These are phyloP conservation scores for Danio tinwini DNA, from an alignment of 2,797 vertebrate species.

Conservation along the genomic window DNA sequence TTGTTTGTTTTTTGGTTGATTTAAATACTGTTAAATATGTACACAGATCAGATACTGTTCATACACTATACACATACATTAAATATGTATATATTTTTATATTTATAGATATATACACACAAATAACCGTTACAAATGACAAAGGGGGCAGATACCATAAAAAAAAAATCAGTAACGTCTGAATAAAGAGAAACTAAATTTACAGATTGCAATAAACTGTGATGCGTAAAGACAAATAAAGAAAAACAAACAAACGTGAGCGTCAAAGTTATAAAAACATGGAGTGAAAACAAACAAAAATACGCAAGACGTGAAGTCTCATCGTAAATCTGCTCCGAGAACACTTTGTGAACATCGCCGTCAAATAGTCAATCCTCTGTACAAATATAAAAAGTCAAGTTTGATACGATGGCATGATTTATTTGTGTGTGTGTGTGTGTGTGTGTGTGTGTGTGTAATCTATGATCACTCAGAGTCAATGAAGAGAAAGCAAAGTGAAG, in stretches of 20 bases:
- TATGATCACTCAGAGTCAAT: no score
- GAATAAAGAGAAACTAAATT: slow-evolving; percentile 61
- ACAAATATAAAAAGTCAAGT: slow-evolving; percentile 51
- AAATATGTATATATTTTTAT: slow-evolving; percentile 68
- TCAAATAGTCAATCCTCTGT: slow-evolving; percentile 41
- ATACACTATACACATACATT: slow-evolving; percentile 73
- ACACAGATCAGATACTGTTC: slow-evolving; percentile 69
- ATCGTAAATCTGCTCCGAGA: slow-evolving; percentile 19
- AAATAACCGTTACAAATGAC: slow-evolving; percentile 57
- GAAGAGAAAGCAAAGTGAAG: not conserved
- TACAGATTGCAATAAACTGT: slow-evolving; percentile 58
- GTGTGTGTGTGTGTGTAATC: no score
- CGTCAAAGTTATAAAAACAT: slow-evolving; percentile 57
- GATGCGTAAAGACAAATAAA: slow-evolving; percentile 27
- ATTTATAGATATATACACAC: slow-evolving; percentile 60
- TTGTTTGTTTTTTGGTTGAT: slow-evolving; percentile 69
- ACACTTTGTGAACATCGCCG: not conserved
- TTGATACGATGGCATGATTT: slow-evolving; percentile 27
- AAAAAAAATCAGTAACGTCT: slow-evolving; percentile 67
- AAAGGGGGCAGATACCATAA: slow-evolving; percentile 59
- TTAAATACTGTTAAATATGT: slow-evolving; percentile 75
- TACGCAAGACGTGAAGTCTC: slow-evolving; percentile 45
- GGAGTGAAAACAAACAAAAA: slow-evolving; percentile 38
- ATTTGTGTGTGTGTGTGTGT: no score
- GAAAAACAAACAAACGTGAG: slow-evolving; percentile 43